These are phyloP conservation scores for Halichoerus grypus DNA, from an alignment of 2,113 vertebrate genomes.

Conservation along the genomic window DNA sequence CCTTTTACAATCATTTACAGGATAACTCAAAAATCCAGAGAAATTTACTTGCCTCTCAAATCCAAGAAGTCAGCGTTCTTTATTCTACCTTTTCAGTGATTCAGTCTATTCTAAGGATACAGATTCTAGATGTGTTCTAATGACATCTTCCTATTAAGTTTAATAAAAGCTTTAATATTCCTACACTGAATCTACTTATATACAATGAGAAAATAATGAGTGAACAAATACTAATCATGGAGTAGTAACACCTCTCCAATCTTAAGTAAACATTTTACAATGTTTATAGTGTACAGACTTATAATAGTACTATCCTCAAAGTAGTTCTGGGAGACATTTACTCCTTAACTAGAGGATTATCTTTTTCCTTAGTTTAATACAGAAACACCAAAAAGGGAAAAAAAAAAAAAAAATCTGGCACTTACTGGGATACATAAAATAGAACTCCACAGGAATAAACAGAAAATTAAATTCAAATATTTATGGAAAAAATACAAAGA, in stretches of 20 bases:
- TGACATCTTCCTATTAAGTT: neutral
- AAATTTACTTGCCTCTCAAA: neutral
- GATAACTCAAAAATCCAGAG: neutral
- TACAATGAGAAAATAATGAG: neutral
- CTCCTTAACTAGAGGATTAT: neutral
- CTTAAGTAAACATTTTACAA: neutral
- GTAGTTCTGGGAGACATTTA: neutral
- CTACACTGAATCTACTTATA: neutral
- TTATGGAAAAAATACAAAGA: neutral
- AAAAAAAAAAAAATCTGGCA: neutral
- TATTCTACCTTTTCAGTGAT: neutral
- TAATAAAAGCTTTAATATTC: slow-evolving; percentile 32
- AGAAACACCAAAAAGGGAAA: neutral
- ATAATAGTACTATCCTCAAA: neutral
- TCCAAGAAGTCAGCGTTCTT: neutral
- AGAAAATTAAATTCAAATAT: slow-evolving; percentile 1
- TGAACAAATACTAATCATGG: neutral
- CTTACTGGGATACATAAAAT: neutral
- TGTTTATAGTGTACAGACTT: neutral
- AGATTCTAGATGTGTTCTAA: neutral
- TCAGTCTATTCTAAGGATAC: neutral
- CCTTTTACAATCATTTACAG: neutral
- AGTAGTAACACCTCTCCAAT: neutral
- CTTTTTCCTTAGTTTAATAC: neutral
- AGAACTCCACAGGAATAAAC: neutral